phyloP scores from a whole-genome alignment of 2,888 invertebrate species.

The Andrena flavipes region DNA sequence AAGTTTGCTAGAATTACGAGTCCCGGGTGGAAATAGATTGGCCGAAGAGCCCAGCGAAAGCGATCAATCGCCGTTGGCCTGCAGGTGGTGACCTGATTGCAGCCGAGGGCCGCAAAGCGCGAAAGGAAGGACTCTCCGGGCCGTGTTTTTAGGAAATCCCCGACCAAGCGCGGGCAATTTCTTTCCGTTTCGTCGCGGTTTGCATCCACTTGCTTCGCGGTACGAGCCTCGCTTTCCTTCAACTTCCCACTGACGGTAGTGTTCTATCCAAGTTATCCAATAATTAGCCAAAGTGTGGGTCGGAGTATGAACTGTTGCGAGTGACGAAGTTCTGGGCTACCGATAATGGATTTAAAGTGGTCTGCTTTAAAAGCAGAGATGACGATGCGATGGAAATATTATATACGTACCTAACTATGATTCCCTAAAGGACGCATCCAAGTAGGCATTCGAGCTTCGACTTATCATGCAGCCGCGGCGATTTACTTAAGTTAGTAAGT shows the following conservation, averaged over 20 bases:
- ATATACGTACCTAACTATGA: too few relatives aligned
- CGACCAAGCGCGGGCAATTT: slow-evolving; percentile 3
- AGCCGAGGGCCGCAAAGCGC: background rate
- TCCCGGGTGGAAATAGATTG: slow-evolving; percentile 42
- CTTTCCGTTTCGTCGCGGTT: background rate
- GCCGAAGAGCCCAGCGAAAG: slow-evolving; percentile 26
- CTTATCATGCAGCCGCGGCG: too few relatives aligned
- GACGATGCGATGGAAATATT: too few relatives aligned
- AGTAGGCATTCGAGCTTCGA: too few relatives aligned
- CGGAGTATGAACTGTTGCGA: too few relatives aligned
- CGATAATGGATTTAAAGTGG: too few relatives aligned
- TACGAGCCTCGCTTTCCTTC: background rate
- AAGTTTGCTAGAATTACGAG: slow-evolving; percentile 55
- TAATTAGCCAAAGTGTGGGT: too few relatives aligned
- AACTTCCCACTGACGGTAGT: slow-evolving; percentile 4
- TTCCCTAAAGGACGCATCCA: too few relatives aligned
- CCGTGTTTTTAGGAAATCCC: slow-evolving; percentile 34
- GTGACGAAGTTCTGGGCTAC: too few relatives aligned
- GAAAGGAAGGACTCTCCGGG: background rate
- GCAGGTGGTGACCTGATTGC: slow-evolving; percentile 22
- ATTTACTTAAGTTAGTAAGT: too few relatives aligned
- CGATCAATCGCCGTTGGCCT: slow-evolving; percentile 44
- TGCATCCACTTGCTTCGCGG: background rate
- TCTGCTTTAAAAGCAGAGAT: too few relatives aligned
- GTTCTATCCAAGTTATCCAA: too few relatives aligned